Base-by-base conservation (phyloP, 2,888 invertebrate genomes). In the Drosophila engyochracea region DNA sequence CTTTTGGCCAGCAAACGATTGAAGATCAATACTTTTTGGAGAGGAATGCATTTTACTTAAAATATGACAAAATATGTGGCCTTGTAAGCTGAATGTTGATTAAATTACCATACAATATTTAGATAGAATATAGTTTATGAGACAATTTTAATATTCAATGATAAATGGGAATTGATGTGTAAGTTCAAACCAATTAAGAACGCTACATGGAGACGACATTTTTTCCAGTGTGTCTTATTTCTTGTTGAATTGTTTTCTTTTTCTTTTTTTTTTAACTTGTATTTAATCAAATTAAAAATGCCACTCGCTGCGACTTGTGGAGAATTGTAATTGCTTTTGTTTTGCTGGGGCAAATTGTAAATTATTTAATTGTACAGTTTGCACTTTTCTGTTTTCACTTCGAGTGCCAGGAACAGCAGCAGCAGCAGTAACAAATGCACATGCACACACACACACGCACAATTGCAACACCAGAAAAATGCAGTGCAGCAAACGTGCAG, bases 261-360 rank as follows among this genome's bases (percentile, higher is more conserved):
- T 5, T 39, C 9, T n/a, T 41, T 12, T n/a, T 41, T n/a, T 25
- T 25, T 58, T 64, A 35, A 67, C 64, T 68, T 74, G 70, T 69
- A 63, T 82, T 86, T 89, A 84, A 86, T 86, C 74, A 81, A 89
- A 86, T 89, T 83, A 86, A 79, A 84, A 83, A 75, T 76, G 80
- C 80, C 83, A 84, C 81, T 79, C 83, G 77, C 89, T 83, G 84
- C 69, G 70, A 68, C 72, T 76, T 75, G 78, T 67, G 68, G 62
- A 65, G 71, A 75, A 79, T 71, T 65, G 72, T 68, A 68, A 78
- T 60, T 68, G 71, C 60, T 37, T 22, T 25, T 68, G 62, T 25
- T 67, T 55, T 70, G 73, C 70, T 52, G 78, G 64, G 76, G 76
- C 70, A 87, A 78, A 81, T 79, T 82, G 74, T 81, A 83, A 85